A percentile compares a stretch with the other conserved stretches of the same genome.
phyloP scores from a whole-genome alignment of 2,888 invertebrate genomes.

The Drosophila merina region DNA sequence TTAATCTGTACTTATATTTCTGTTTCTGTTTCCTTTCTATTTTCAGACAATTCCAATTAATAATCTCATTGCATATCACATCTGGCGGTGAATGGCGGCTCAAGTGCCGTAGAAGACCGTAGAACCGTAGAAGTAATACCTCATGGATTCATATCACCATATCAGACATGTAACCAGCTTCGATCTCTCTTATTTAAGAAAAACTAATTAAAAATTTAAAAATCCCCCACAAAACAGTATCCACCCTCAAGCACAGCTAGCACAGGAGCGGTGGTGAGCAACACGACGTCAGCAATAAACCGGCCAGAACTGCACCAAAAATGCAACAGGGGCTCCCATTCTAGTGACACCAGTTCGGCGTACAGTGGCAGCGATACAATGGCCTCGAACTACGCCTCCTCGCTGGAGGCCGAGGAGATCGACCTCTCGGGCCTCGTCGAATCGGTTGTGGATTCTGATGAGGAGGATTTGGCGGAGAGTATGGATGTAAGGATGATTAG shows the following conservation, averaged over 20 bases:
- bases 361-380: slow-evolving; percentile 98
- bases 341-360: slow-evolving; percentile 97
- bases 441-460: slow-evolving; percentile 97
- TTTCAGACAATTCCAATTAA: slow-evolving; percentile 31
- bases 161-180: slow-evolving; percentile 78
- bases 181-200: slow-evolving; percentile 30
- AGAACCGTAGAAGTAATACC: slow-evolving; percentile 39
- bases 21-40: not conserved
- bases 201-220: slow-evolving; percentile 26
- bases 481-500: slow-evolving; percentile 88
- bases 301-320: slow-evolving; percentile 92
- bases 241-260: slow-evolving; percentile 46
- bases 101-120: slow-evolving; percentile 54
- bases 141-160: slow-evolving; percentile 82
- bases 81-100: slow-evolving; percentile 35
- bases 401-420: slow-evolving; percentile 92
- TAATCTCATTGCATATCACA: slow-evolving; percentile 47
- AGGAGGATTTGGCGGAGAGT: slow-evolving; percentile 94
- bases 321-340: slow-evolving; percentile 92
- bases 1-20: not conserved
- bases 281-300: slow-evolving; percentile 54
- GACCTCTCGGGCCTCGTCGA: slow-evolving; percentile 97
- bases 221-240: slow-evolving; percentile 34
- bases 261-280: slow-evolving; percentile 50
- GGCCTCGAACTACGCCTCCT: slow-evolving; percentile 95